phyloP scores from a whole-genome alignment of 2,888 invertebrate species.

The Orthosia incerta region DNA sequence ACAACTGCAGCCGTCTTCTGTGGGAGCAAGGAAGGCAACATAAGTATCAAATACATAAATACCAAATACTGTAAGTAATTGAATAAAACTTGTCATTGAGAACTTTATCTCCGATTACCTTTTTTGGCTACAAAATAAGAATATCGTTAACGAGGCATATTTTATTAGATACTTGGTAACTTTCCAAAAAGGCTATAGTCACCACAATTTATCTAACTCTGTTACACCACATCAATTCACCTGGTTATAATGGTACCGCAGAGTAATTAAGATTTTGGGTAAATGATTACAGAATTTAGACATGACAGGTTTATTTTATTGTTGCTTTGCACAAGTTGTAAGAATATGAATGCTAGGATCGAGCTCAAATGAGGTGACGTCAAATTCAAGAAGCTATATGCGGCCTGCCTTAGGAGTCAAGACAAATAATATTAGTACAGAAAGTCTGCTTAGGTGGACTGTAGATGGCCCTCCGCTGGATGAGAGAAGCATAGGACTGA shows the following conservation, averaged over 20 bases:
- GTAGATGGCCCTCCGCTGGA: no score
- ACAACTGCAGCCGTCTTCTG: neutral
- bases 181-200: constrained; percentile 61
- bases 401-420: no score
- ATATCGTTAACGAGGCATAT: constrained; percentile 36
- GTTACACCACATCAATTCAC: constrained; percentile 53
- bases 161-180: constrained; percentile 39
- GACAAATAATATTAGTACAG: no score
- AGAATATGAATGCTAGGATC: neutral
- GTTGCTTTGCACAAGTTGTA: neutral
- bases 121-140: constrained; percentile 19
- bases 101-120: neutral
- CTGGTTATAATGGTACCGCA: constrained; percentile 49
- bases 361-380: neutral
- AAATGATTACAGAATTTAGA: constrained; percentile 51
- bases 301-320: constrained; percentile 15
- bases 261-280: constrained; percentile 63
- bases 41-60: neutral
- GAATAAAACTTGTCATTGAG: neutral
- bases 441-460: no score
- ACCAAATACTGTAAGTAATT: neutral
- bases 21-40: neutral
- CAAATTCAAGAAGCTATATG: neutral
- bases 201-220: constrained; percentile 57
- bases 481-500: no score